A percentile compares a stretch with the other conserved stretches of the same genome.
Conservation (phyloP, 2,113 vertebrate genomes). For the Scatophagus argus region DNA sequence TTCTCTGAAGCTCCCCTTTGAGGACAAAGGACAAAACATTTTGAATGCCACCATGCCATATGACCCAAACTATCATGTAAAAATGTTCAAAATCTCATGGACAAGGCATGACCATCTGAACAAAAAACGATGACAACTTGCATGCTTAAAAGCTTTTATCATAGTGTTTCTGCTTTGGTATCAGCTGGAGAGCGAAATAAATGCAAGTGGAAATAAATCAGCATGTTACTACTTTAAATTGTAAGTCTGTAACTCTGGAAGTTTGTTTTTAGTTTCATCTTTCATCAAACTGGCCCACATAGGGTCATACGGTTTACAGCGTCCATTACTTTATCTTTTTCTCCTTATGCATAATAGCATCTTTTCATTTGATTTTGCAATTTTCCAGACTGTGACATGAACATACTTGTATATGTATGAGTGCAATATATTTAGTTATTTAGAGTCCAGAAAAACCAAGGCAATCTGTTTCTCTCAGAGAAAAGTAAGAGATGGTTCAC, state of each 20-base stretch:
- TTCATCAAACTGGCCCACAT: conserved; percentile 1
- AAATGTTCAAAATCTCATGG: conserved; percentile 59
- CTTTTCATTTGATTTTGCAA: conserved; percentile 5
- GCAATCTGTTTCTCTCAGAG: conserved; percentile 31
- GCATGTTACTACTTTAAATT: conserved; percentile 49
- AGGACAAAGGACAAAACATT: conserved; percentile 77
- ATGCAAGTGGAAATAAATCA: conserved; percentile 42
- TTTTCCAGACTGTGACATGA: not conserved
- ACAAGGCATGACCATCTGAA: conserved; percentile 67
- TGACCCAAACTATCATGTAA: conserved; percentile 62
- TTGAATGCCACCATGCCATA: conserved; percentile 62
- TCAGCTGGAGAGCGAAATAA: conserved; percentile 43
- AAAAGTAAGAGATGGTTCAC: conserved; percentile 34
- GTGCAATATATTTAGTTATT: conserved; percentile 32
- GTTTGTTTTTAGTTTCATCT: conserved; percentile 24
- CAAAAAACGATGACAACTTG: conserved; percentile 51
- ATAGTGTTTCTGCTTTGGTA: conserved; percentile 20
- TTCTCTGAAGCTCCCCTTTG: conserved; percentile 68
- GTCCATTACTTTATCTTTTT: not conserved
- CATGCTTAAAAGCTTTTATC: conserved; percentile 46
- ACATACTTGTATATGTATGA: not conserved
- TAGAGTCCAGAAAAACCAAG: conserved; percentile 15
- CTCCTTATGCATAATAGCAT: conserved; percentile 3
- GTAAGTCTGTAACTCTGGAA: conserved; percentile 22
- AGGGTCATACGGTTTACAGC: conserved; percentile 1